Evolutionary conservation across 2,113 vertebrate species (phyloP).

Genomic region (Synodontis membranacea): DNA sequence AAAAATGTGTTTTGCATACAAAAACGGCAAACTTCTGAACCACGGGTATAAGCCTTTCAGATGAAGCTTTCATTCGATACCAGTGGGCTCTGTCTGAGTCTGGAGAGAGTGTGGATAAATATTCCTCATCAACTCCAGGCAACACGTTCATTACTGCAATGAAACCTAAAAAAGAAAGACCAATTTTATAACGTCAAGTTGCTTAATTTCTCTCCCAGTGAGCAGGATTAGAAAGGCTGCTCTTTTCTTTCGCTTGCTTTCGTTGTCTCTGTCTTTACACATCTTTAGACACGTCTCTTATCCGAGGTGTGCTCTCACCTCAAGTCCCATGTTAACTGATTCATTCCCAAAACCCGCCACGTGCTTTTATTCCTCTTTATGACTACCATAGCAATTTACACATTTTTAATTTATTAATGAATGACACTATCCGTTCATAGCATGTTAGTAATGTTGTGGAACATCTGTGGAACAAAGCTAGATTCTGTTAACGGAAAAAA

Average conservation of each 20-base stretch:
- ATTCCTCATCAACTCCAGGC: constrained; percentile 16
- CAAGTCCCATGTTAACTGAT: background rate
- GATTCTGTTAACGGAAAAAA: background rate
- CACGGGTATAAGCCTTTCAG: background rate
- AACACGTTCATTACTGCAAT: constrained; percentile 25
- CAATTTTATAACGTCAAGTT: constrained; percentile 51
- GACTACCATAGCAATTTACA: background rate
- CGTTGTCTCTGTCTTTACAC: background rate
- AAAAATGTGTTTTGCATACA: background rate
- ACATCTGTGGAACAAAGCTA: background rate
- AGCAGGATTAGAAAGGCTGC: constrained; percentile 10
- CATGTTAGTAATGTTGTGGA: background rate
- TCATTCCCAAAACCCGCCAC: background rate
- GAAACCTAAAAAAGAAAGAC: constrained; percentile 39
- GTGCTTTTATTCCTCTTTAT: background rate
- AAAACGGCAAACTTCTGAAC: background rate
- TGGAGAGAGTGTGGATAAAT: background rate
- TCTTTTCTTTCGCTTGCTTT: background rate
- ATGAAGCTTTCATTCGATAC: background rate
- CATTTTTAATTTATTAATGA: background rate
- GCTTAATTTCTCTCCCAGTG: background rate
- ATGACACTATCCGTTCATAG: background rate
- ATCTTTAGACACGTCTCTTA: background rate
- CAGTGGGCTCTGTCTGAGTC: background rate
- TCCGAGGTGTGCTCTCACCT: background rate